Percentiles rank a stretch among this genome's conserved stretches.
Conservation (phyloP, 2,888 invertebrate species). For the Drosophila colorata region DNA sequence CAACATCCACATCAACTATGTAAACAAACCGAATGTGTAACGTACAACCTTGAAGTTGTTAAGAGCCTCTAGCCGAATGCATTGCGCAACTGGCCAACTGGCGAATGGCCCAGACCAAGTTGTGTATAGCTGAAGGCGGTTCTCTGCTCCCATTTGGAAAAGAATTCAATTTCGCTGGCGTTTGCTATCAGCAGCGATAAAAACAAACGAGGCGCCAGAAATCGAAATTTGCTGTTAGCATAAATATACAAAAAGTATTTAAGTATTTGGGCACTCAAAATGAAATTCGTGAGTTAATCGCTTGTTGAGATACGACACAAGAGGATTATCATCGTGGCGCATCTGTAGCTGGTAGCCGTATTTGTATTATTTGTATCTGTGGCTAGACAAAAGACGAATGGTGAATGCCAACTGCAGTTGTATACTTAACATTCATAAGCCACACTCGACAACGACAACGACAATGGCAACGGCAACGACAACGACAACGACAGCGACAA, state of each 20-base stretch:
- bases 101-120: constrained; percentile 55
- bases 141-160: constrained; percentile 34
- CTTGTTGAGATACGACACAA: constrained; percentile 1
- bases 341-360: constrained; percentile 3
- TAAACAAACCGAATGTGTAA: constrained; percentile 57
- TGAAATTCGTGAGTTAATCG: constrained; percentile 14
- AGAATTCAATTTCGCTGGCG: constrained; percentile 27
- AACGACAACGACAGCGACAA: not conserved
- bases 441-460: constrained; percentile 10
- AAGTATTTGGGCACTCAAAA: constrained; percentile 4
- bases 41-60: constrained; percentile 56
- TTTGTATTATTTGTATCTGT: constrained; percentile 1
- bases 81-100: constrained; percentile 52
- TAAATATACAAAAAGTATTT: constrained; percentile 8
- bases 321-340: constrained; percentile 12
- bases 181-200: constrained; percentile 12
- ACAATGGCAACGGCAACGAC: constrained; percentile 16
- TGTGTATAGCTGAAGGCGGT: constrained; percentile 17
- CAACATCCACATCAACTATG: constrained; percentile 18
- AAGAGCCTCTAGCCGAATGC: constrained; percentile 33
- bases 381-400: not conserved
- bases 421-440: constrained; percentile 33
- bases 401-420: constrained; percentile 34
- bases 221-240: too few species aligned
- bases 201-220: constrained; percentile 25